Evolutionary conservation across 1,140 invertebrate genomes (phyloP), one percentile per base, ranked within the genome.

Genomic region (Andrena cerasifolii): DNA sequence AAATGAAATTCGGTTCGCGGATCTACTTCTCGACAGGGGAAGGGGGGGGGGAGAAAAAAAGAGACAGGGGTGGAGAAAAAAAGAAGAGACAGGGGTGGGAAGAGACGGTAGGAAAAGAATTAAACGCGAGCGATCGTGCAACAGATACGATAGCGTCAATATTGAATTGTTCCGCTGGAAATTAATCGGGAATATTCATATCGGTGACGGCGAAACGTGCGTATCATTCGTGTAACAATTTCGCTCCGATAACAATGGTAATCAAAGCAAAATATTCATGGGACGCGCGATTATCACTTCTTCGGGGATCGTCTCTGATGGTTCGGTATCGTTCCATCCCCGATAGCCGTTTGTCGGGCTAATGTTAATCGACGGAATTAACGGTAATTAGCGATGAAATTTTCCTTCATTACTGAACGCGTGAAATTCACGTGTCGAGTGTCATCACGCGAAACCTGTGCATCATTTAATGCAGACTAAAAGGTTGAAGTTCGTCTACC

Each of bases 121-220:
- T 56, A 26, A 21, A 59, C n/a, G n/a, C 12, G 26, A 6, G 18
- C 0, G 18, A 70, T 45, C 26, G 40, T 2, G n/a, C n/a, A 24
- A 33, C 36, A 31, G 18, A 45, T 31, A 33, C 26, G 18, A 7
- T 10, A 3, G 4, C 28, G 40, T 31, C n/a, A 47, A 71, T 71
- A 71, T 71, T 33, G 54, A 59, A 71, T 47, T 16, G 67, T 47
- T 59, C 26, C n/a, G 45, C 5, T 49, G 43, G 43, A 61, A 61
- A 72, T 72, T 59, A 59, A 61, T 61, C 28, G 43, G 1, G 68
- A 72, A 72, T 72, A 72, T 72, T 49, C 56, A 61, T 61, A 16
- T 12, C 54, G n/a, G 36, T 0, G 12, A 0, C 14, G 43, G 1
- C 26, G n/a, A 36, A 33, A 58, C 67, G 54, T 36, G 36, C 51